These are phyloP conservation scores for Drosophila cardini DNA, from an alignment of 1,140 invertebrate species.

Conservation along the genomic window DNA sequence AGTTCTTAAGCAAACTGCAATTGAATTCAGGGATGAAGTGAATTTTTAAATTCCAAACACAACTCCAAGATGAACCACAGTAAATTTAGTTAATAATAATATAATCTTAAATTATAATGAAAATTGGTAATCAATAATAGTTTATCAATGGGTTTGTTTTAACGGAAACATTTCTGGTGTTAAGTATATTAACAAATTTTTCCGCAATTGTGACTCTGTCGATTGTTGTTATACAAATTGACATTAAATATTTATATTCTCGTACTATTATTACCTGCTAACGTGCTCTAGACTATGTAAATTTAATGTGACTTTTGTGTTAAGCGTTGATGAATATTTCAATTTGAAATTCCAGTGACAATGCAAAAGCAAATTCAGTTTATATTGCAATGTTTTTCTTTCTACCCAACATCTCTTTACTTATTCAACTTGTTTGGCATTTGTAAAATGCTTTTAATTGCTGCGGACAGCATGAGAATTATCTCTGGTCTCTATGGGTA, in stretches of 20 bases:
- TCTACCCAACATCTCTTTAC: conserved; percentile 13
- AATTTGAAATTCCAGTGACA: conserved; percentile 23
- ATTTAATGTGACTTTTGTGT: conserved; percentile 11
- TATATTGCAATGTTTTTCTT: conserved; percentile 3
- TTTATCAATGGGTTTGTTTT: too few relatives aligned
- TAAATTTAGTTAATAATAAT: too few relatives aligned
- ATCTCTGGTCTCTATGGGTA: conserved; percentile 1
- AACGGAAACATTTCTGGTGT: background rate
- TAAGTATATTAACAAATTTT: background rate
- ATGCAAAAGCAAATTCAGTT: conserved; percentile 15
- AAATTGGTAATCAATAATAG: too few relatives aligned
- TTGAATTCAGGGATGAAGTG: too few relatives aligned
- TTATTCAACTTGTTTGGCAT: conserved; percentile 21
- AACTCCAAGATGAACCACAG: too few relatives aligned
- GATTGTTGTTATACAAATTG: conserved; percentile 6
- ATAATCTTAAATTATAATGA: too few relatives aligned
- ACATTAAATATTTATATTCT: conserved; percentile 11
- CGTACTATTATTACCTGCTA: background rate
- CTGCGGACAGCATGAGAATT: conserved; percentile 1
- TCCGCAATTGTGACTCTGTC: background rate
- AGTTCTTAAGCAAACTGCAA: too few relatives aligned
- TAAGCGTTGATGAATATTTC: conserved; percentile 17
- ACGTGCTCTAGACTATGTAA: background rate
- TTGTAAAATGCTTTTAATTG: conserved; percentile 26
- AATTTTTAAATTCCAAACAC: too few relatives aligned